Evolutionary conservation across 2,888 invertebrate genomes (phyloP).

Genomic region (Autographa gamma): DNA sequence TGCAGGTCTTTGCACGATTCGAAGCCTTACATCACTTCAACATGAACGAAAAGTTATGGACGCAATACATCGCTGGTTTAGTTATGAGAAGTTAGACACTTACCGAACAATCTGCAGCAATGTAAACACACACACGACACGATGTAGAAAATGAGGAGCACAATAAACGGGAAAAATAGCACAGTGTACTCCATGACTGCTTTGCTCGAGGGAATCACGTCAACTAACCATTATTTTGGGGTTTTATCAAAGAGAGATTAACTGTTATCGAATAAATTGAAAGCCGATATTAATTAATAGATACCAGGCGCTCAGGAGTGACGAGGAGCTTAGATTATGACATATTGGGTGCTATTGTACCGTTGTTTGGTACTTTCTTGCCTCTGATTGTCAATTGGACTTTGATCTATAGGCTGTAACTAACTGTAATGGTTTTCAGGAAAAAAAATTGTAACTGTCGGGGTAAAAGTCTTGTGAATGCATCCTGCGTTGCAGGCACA

Average conservation of each 20-base stretch:
- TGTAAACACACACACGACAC: slow-evolving; percentile 73
- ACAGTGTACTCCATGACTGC: slow-evolving; percentile 60
- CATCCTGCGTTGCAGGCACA: no score
- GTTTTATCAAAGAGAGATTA: slow-evolving; percentile 37
- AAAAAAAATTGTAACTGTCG: no score
- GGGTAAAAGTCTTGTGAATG: no score
- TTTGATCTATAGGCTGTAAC: neutral
- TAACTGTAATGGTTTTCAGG: neutral
- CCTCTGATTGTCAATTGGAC: neutral
- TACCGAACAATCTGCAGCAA: slow-evolving; percentile 72
- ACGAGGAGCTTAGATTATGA: neutral
- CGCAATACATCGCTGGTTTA: slow-evolving; percentile 11
- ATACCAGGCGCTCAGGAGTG: slow-evolving; percentile 16
- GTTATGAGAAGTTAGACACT: slow-evolving; percentile 50
- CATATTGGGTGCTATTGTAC: neutral
- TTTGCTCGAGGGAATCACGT: slow-evolving; percentile 13
- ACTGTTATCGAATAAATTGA: slow-evolving; percentile 41
- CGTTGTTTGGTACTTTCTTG: neutral
- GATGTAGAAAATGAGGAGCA: slow-evolving; percentile 65
- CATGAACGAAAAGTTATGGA: neutral
- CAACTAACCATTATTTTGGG: slow-evolving; percentile 18
- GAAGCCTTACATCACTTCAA: neutral
- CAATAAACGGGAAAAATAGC: slow-evolving; percentile 65
- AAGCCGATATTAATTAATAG: slow-evolving; percentile 48
- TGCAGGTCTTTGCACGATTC: slow-evolving; percentile 4